Evolutionary conservation across 2,113 vertebrate genomes (phyloP).

Genomic region (Rostratula benghalensis): DNA sequence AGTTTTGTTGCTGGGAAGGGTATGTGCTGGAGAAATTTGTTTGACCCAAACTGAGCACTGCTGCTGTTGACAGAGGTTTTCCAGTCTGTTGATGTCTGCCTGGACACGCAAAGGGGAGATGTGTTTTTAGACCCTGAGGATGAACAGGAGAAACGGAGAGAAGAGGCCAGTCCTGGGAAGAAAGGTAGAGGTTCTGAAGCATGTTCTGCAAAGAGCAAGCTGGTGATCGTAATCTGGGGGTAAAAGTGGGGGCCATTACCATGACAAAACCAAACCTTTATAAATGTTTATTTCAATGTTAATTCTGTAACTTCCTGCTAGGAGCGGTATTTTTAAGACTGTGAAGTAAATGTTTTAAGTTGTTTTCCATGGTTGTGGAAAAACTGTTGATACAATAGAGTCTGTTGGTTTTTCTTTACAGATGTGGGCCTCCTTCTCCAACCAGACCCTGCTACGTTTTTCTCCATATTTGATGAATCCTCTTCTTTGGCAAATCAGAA

Average conservation of each 20-base stretch:
- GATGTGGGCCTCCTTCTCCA: background rate
- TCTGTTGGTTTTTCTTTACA: background rate
- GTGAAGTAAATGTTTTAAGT: background rate
- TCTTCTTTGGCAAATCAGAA: constrained; percentile 54
- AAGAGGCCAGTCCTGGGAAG: background rate
- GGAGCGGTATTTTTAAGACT: background rate
- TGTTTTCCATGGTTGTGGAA: background rate
- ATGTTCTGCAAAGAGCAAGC: background rate
- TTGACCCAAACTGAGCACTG: fast-evolving
- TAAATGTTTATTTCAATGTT: background rate
- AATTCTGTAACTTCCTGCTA: background rate
- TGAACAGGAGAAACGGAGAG: background rate
- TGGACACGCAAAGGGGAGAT: background rate
- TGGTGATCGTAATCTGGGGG: background rate
- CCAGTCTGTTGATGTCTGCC: background rate
- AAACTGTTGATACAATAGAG: background rate
- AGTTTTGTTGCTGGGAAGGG: background rate
- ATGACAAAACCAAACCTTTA: background rate
- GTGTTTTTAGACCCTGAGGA: background rate
- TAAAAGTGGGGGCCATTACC: background rate
- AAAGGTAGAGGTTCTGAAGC: background rate
- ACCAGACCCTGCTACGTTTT: constrained; percentile 12
- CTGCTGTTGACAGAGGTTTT: background rate
- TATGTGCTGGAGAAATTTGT: background rate
- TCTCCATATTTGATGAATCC: constrained; percentile 78